Conservation (phyloP, 2,797 vertebrate species). For the Prionace glauca region DNA sequence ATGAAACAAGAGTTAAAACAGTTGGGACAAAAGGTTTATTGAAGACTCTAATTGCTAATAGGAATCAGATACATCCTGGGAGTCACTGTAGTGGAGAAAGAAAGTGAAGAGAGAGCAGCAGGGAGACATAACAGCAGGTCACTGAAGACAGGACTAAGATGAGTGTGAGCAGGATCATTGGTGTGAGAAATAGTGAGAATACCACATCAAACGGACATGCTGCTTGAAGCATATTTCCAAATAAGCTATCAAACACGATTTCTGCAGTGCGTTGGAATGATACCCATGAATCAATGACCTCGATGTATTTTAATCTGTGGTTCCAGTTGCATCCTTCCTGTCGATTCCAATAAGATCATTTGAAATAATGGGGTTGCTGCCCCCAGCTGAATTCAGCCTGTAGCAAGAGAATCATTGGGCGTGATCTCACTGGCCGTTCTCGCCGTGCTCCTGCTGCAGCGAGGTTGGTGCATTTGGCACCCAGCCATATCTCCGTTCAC, state of each 20-base stretch:
- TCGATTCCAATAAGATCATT: neutral
- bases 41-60: neutral
- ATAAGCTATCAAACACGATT: neutral
- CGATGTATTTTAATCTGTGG: too few relatives aligned
- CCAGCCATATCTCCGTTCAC: too few relatives aligned
- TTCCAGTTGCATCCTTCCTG: neutral
- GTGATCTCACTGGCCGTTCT: too few relatives aligned
- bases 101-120: neutral
- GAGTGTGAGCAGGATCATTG: neutral
- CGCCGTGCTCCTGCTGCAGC: too few relatives aligned
- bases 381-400: neutral
- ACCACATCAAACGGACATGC: neutral
- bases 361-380: neutral
- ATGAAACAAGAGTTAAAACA: neutral
- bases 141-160: too few relatives aligned
- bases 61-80: neutral
- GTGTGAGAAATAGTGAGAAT: too few relatives aligned
- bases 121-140: neutral
- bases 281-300: neutral
- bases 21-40: too few relatives aligned
- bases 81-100: neutral
- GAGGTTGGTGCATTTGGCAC: too few relatives aligned
- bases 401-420: neutral
- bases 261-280: neutral
- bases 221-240: too few relatives aligned